Evolutionary conservation across 1,140 invertebrate genomes (phyloP), one percentile per base, ranked within the genome.

Genomic region (Magallana ariakensis): DNA sequence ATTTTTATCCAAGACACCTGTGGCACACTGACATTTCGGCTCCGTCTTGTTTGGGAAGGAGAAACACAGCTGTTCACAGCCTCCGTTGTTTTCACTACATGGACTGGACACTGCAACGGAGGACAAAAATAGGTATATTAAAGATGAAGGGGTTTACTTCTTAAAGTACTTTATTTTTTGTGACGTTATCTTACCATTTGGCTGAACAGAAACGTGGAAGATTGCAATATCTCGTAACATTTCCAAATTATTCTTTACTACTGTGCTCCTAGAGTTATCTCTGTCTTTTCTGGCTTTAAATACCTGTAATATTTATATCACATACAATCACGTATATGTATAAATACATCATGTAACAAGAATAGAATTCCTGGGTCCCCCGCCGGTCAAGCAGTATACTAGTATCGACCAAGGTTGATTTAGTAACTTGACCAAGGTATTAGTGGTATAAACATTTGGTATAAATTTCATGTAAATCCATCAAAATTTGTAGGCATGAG

Each of bases 51-150:
- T 93, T 0, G 98, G 98, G 92, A 97, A 97, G 15, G 98, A 97
- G 94, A 99, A 99, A 93, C 99, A 99, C 0, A 99, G 95, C 93
- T 99, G 99, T 86, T 98, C 96, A 94, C 99, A 99, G 10, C 97
- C 97, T 4, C 93, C 92, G 89, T 99, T 99, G 90, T 98, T 97
- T 0, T 95, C 95, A 1, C 96, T 97, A 93, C 99, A 99, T 0
- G 98, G 91, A 86, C 86, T 94, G 13, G 84, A 66, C 8, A 88
- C 92, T 91, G 81, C 22, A n/a, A n/a, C n/a, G n/a, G n/a, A n/a
- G n/a, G n/a, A n/a, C n/a, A n/a, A n/a, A n/a, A n/a, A n/a, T n/a
- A n/a, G n/a, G n/a, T n/a, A n/a, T n/a, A n/a, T n/a, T n/a, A n/a
- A n/a, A n/a, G n/a, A n/a, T n/a, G n/a, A n/a, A n/a, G n/a, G n/a